phyloP scores from a whole-genome alignment of 1,140 invertebrate genomes.

The Aphelenchoides besseyi region DNA sequence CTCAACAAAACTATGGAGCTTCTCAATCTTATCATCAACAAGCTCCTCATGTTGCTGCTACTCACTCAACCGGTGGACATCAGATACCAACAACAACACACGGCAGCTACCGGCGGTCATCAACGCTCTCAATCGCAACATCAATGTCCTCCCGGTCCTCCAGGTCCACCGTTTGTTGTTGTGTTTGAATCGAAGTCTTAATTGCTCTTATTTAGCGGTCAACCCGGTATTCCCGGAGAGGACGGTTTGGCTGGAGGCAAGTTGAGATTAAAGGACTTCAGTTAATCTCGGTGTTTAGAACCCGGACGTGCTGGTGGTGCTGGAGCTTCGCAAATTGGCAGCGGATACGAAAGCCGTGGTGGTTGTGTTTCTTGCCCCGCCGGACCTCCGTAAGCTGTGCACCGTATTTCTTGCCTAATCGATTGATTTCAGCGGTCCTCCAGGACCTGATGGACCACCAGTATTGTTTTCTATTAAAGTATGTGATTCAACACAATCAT shows the following conservation, averaged over 20 bases:
- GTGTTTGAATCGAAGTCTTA: too few relatives aligned
- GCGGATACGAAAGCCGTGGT: not conserved
- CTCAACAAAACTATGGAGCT: not conserved
- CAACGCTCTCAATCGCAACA: conserved; percentile 11
- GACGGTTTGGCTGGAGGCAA: not conserved
- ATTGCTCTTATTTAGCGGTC: too few relatives aligned
- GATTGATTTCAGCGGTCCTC: conserved; percentile 22
- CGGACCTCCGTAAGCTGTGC: conserved; percentile 20
- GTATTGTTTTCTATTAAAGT: not conserved
- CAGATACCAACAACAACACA: conserved; percentile 17
- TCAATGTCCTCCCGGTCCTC: conserved; percentile 30
- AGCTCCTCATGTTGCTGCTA: not conserved
- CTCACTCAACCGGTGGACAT: conserved; percentile 19
- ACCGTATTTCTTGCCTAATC: conserved; percentile 19
- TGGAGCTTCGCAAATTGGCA: conserved; percentile 25
- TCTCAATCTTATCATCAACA: not conserved
- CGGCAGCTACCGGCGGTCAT: conserved; percentile 6
- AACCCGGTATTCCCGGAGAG: conserved; percentile 23
- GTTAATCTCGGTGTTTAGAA: too few relatives aligned
- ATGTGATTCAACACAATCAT: not conserved
- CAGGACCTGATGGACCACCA: conserved; percentile 23
- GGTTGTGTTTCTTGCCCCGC: conserved; percentile 15
- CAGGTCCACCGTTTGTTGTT: too few relatives aligned
- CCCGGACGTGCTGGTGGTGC: conserved; percentile 23
- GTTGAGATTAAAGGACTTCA: too few relatives aligned